phyloP scores from a whole-genome alignment of 2,797 vertebrate species.

The Neosilurus hyrtlii region DNA sequence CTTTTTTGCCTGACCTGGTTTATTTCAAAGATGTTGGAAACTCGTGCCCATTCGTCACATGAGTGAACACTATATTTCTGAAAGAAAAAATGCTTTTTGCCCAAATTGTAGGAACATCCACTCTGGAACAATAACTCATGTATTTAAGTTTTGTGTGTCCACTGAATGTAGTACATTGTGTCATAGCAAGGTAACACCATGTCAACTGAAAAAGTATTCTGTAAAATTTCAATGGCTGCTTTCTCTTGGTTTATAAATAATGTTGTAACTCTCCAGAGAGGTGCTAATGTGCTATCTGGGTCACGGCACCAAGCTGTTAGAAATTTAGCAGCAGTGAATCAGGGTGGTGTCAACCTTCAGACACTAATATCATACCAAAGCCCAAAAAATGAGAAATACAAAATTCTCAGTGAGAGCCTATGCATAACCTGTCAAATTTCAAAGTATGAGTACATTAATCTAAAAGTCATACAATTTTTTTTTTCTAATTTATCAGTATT shows the following conservation, averaged over 20 bases:
- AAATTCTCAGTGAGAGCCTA: background rate
- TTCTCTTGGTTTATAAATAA: background rate
- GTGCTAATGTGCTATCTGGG: background rate
- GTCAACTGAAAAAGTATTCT: background rate
- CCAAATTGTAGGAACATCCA: too few species aligned
- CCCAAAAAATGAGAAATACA: background rate
- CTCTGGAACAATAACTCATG: too few species aligned
- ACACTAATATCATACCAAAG: background rate
- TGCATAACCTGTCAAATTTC: background rate
- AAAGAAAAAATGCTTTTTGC: too few species aligned
- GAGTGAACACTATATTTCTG: too few species aligned
- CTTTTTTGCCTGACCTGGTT: too few species aligned
- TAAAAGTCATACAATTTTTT: background rate
- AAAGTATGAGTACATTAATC: too few species aligned
- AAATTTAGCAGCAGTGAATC: background rate
- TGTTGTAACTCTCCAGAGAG: background rate
- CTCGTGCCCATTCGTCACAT: too few species aligned
- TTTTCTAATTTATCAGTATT: background rate
- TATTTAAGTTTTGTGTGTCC: too few species aligned
- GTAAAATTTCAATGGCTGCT: background rate
- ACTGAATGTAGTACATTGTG: background rate
- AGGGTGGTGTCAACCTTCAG: background rate
- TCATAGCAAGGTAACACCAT: background rate
- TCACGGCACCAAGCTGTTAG: background rate
- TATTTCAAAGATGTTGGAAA: too few species aligned